Base-by-base conservation (phyloP, 1,140 invertebrate genomes). In the Coptotermes formosanus region DNA sequence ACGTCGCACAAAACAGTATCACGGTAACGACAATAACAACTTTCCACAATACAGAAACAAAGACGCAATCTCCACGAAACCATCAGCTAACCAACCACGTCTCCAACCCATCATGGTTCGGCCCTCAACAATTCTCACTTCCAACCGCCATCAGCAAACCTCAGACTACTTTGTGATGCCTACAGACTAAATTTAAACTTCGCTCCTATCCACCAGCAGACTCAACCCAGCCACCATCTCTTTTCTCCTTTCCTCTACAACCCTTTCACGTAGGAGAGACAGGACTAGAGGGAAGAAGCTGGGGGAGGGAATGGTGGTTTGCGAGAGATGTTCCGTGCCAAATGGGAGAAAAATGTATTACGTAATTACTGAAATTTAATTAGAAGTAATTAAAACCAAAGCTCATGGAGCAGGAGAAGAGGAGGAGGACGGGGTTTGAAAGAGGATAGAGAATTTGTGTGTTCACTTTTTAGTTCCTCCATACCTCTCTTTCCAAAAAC, bases 291-390 rank as follows among this genome's bases (percentile, higher is more conserved):
- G 16, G 83, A 32, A 52, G 48, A 25, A 52, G 25, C 14, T 2
- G 23, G 16, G 83, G 83, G 83, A 30, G 55, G 83, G 55, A 38
- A 30, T 38, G n/a, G 43, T 38, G 48, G 48, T 55, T 38, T 52
- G 45, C 23, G 82, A 86, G 85, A 86, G 81, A 86, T 82, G 85
- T 86, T 86, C 85, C 16, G 64, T 86, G 85, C 85, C 85, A 86
- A 86, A 86, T 86, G 85, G 85, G 85, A 86, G 85, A 86, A 86
- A 86, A 86, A 86, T 86, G 85, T 86, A 86, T 86, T 82, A 86
- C 85, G 85, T 86, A 86, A 86, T 86, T 86, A 86, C 85, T 64
- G 85, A 86, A 86, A 86, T 86, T 86, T 86, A 86, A 86, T 86
- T 86, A 86, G 85, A 86, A 82, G 59, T 86, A 86, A 86, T 86